Evolutionary conservation across 2,888 invertebrate genomes (phyloP), one percentile per base, ranked within the genome.

Genomic region (Rutpela maculata): DNA sequence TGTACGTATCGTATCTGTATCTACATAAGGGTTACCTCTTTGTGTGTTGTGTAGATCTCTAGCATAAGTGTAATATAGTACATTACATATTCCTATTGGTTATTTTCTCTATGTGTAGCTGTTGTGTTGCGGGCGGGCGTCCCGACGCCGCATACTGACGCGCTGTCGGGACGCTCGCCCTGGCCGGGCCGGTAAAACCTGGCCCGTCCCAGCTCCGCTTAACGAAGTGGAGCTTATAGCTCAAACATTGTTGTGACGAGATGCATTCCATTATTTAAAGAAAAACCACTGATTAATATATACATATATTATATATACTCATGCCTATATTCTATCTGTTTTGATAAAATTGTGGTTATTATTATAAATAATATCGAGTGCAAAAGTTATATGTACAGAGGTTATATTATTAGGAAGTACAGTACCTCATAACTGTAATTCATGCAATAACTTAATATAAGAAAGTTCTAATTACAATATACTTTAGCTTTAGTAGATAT

Each of bases 401-500:
- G 90, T 90, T 90, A 90, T 90, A 89, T 89, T 88, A 90, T 89
- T 90, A 90, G 89, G 89, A 89, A 89, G 88, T 90, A 88, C 90
- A 90, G 90, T 90, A 90, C 90, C 91, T 90, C 90, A 89, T 89
- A 90, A 90, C 90, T 90, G 90, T 90, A 90, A 90, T 90, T 90
- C 90, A 91, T 90, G 91, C 91, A 91, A 91, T 91, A 91, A 91
- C 89, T 90, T 90, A 90, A 88, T 90, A 89, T 89, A 90, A 90
- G 89, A 89, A 89, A 89, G 88, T 89, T 89, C 89, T 89, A 89
- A 90, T 89, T 89, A 89, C 89, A 90, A 89, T 89, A 89, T 90
- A 89, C 87, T 87, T 87, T 89, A 90, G 89, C 89, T 89, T 89
- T 90, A 90, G 89, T 85, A 85, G 84, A 82, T 88, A 88, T 89